Evolutionary conservation across 2,888 invertebrate species (phyloP).

Genomic region (Troides oblongomaculatus): DNA sequence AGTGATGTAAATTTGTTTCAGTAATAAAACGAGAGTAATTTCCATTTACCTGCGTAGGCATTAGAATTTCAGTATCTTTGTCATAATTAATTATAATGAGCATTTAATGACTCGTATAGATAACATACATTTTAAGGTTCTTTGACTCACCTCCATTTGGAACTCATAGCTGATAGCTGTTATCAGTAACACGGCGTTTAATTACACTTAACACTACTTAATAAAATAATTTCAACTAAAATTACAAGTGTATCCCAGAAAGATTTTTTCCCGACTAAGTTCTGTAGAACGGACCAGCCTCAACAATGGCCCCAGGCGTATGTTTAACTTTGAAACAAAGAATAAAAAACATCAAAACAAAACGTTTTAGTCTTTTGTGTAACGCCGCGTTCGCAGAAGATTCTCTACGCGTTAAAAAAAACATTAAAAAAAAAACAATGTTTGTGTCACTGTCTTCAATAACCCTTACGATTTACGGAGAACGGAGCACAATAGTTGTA

Average conservation of each 20-base stretch:
- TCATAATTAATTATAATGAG: neutral
- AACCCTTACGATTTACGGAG: slow-evolving; percentile 65
- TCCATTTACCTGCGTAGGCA: neutral
- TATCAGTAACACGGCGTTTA: slow-evolving; percentile 7
- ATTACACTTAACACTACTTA: slow-evolving; percentile 12
- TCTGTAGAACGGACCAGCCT: slow-evolving; percentile 57
- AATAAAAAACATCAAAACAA: slow-evolving; percentile 71
- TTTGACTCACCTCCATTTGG: slow-evolving; percentile 16
- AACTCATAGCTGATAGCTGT: slow-evolving; percentile 1
- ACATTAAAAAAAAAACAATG: slow-evolving; percentile 44
- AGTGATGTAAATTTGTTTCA: too few relatives aligned
- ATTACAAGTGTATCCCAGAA: slow-evolving; percentile 66
- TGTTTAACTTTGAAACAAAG: slow-evolving; percentile 76
- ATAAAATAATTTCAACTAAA: slow-evolving; percentile 36
- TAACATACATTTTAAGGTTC: neutral
- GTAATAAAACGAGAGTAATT: too few relatives aligned
- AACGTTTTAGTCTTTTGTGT: slow-evolving; percentile 67
- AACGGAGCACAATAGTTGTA: slow-evolving; percentile 46
- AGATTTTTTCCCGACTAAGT: slow-evolving; percentile 76
- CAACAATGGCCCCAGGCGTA: slow-evolving; percentile 74
- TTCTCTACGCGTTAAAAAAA: slow-evolving; percentile 53
- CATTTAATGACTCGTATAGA: neutral
- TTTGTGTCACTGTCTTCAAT: slow-evolving; percentile 55
- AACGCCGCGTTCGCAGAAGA: slow-evolving; percentile 72
- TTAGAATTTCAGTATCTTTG: neutral